A percentile compares a stretch with the other conserved stretches of the same genome.
These are phyloP conservation scores for Ctenoplectra terminalis DNA, from an alignment of 1,140 invertebrate species.

Conservation along the genomic window DNA sequence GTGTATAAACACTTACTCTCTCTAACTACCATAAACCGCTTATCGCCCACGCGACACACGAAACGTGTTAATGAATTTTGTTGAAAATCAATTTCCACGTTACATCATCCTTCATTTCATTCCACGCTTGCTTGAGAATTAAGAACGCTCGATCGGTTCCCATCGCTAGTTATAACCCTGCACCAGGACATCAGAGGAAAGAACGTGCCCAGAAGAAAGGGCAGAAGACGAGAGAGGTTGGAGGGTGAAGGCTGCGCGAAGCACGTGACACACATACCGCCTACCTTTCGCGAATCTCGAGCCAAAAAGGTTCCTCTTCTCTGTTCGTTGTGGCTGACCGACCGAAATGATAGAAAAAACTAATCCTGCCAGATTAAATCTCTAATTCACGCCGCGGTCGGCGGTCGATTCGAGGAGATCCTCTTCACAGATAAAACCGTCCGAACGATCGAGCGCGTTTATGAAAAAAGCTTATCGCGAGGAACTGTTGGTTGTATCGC, in stretches of 20 bases:
- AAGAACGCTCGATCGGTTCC: neutral
- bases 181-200: neutral
- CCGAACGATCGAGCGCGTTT: conserved; percentile 9
- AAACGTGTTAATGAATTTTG: too few relatives aligned
- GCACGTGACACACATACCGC: conserved; percentile 75
- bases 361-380: conserved; percentile 66
- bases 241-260: conserved; percentile 37
- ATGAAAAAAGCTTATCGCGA: conserved; percentile 36
- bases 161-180: neutral
- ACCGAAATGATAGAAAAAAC: conserved; percentile 62
- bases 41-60: too few relatives aligned
- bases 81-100: too few relatives aligned
- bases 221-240: conserved; percentile 16
- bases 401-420: conserved; percentile 24
- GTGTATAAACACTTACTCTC: too few relatives aligned
- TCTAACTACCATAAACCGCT: too few relatives aligned
- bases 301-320: conserved; percentile 51
- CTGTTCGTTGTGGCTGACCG: neutral
- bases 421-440: conserved; percentile 24
- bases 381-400: conserved; percentile 57
- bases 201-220: neutral
- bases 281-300: conserved; percentile 62
- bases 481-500: neutral
- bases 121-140: neutral
- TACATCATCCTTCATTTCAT: too few relatives aligned